Evolutionary conservation across 2,113 vertebrate species (phyloP), one percentile per base, ranked within the genome.

Genomic region (Odontophorus gujanensis): DNA sequence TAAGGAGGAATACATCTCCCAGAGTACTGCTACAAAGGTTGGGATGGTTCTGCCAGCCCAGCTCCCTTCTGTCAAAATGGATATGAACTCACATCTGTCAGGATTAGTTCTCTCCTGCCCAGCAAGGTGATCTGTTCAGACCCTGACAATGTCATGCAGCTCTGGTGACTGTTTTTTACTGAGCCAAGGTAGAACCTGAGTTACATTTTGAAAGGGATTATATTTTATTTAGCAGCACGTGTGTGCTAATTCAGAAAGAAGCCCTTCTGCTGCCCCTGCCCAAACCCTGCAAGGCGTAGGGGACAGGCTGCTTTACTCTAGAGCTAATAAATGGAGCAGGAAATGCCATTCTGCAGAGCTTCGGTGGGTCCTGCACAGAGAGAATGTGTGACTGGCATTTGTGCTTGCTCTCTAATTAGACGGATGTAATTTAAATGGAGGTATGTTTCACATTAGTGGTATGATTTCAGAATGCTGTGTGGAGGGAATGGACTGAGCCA

Each of bases 41-140:
- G 93, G 94, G 67, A 95, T 81, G 92, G 90, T 83, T 95, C 87
- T 94, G 74, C 89, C 84, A 81, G 62, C 91, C 87, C 89, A 80
- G 86, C 88, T 88, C 91, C 85, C 85, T 94, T 87, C 90, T 97
- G 96, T 96, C 92, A 95, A 72, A 91, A 91, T 93, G 91, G 86
- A 88, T 96, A 89, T 92, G 94, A 96, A 95, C 85, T 96, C 90
- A 88, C 94, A 95, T 96, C 93, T 89, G 90, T 96, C 95, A 96
- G 84, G 84, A 96, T 93, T 95, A 97, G 93, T 81, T 96, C 89
- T 94, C 76, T 92, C 66, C 90, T 96, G 91, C 87, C 95, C 93
- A 91, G 82, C 85, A 96, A 95, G 92, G 84, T 96, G 94, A 94
- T 95, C 93, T 93, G 62, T 93, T 94, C 83, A 63, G 83, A 79